Evolutionary conservation across 2,797 vertebrate genomes (phyloP).

Genomic region (Crocodylus rhombifer): DNA sequence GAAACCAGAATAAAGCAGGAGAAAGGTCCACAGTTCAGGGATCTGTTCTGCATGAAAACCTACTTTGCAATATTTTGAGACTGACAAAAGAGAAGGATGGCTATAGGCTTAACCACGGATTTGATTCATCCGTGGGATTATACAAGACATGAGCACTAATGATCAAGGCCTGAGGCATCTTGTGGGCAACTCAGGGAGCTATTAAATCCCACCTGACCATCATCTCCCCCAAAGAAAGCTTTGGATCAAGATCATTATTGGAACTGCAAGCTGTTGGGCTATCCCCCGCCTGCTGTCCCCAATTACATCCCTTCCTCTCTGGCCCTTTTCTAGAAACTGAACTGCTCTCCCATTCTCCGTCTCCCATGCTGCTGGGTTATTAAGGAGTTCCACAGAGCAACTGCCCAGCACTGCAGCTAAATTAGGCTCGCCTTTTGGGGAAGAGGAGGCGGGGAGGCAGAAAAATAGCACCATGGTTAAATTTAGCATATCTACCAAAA

Average conservation of each 20-base stretch:
- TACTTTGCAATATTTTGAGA: fast-evolving
- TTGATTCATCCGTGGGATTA: fast-evolving
- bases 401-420: background rate
- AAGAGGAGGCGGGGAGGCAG: background rate
- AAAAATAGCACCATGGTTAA: background rate
- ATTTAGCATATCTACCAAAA: background rate
- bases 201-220: background rate
- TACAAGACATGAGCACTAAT: fast-evolving
- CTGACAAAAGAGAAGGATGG: background rate
- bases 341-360: background rate
- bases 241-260: background rate
- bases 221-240: background rate
- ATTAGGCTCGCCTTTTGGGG: background rate
- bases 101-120: fast-evolving
- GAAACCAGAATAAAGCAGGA: background rate
- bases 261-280: background rate
- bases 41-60: background rate
- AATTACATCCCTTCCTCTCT: background rate
- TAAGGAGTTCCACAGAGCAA: background rate
- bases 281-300: background rate
- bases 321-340: background rate
- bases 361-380: background rate
- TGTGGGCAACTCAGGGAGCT: background rate
- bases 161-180: fast-evolving
- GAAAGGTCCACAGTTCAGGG: background rate